Conservation (phyloP, 2,797 vertebrate genomes). For the Dipus sagitta region DNA sequence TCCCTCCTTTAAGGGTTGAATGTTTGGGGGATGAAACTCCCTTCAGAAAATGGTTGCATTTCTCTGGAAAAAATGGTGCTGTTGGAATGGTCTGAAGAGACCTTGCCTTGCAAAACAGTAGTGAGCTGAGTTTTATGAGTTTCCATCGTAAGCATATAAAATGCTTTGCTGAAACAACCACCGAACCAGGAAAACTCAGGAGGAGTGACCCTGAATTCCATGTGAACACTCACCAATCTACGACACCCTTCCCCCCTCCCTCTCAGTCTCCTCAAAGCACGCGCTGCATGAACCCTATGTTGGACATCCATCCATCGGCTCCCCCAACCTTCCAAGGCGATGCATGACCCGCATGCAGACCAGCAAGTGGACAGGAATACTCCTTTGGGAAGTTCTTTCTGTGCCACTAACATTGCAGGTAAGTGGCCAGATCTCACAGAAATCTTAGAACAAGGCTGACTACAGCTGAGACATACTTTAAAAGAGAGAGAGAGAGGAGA, state of each 20-base stretch:
- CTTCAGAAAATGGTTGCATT: neutral
- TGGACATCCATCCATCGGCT: constrained; percentile 69
- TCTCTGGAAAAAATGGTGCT: constrained; percentile 70
- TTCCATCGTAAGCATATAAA: constrained; percentile 88
- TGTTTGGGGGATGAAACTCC: neutral
- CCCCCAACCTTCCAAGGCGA: too few species aligned
- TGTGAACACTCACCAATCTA: constrained; percentile 86
- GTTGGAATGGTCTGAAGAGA: constrained; percentile 75
- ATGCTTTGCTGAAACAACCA: constrained; percentile 87
- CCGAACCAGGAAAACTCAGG: constrained; percentile 88
- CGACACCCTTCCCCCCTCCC: neutral
- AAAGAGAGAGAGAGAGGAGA: constrained; percentile 45
- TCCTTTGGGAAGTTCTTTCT: constrained; percentile 61
- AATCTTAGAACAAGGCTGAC: constrained; percentile 61
- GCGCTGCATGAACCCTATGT: constrained; percentile 76
- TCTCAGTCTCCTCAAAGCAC: constrained; percentile 72
- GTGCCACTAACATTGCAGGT: constrained; percentile 8
- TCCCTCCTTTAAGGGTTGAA: constrained; percentile 17
- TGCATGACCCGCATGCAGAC: constrained; percentile 69
- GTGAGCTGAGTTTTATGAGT: constrained; percentile 84
- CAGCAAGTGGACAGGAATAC: constrained; percentile 52
- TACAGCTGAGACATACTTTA: constrained; percentile 66
- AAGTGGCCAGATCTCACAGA: constrained; percentile 20
- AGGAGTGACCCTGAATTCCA: constrained; percentile 88
- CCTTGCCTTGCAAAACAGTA: constrained; percentile 86